Base-by-base conservation (phyloP, 1,140 invertebrate genomes). In the Drosophila kepulauana region DNA sequence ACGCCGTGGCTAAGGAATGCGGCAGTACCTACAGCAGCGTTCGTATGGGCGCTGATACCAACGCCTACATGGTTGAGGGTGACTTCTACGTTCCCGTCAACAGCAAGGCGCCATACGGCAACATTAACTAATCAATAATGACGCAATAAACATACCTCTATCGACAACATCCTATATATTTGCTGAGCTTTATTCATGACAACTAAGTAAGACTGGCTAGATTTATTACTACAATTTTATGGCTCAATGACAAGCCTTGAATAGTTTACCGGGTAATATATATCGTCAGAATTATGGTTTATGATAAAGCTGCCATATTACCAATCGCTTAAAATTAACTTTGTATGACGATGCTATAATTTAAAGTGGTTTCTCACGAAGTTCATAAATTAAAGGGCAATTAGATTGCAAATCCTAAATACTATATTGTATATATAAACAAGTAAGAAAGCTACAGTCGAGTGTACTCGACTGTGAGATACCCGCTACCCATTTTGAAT, bases 31-130 rank as follows among this genome's bases (percentile, higher is more conserved):
- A 79, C 72, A 81, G 85, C 70, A 20, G 54, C 30, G 85, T 84
- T 74, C 93, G 92, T 33, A 84, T 93, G 43, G 93, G 93, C 4
- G 93, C 93, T 6, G 93, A 93, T 48, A 77, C 92, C 54, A 79
- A 82, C 35, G 78, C 69, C 66, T 86, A 79, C 71, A 70, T 93
- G 84, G 80, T 88, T 70, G 82, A 93, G 0, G 82, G 86, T 20
- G 78, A 79, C 20, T 79, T 62, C 59, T 89, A 89, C 20, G 78
- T 92, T 15, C 85, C 82, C 1, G 81, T 84, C 0, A 81, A 90
- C 51, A 81, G 92, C 45, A 81, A 85, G 33, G 70, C 73, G 4
- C 93, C 93, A 30, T 76, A 61, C 72, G 93, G 93, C 51, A 82
- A 93, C 43, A 81, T 88, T 56, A 80, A 78, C 75, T 91, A 76